Base-by-base conservation (phyloP, 2,888 invertebrate species). In the Anthoptus insignis region DNA sequence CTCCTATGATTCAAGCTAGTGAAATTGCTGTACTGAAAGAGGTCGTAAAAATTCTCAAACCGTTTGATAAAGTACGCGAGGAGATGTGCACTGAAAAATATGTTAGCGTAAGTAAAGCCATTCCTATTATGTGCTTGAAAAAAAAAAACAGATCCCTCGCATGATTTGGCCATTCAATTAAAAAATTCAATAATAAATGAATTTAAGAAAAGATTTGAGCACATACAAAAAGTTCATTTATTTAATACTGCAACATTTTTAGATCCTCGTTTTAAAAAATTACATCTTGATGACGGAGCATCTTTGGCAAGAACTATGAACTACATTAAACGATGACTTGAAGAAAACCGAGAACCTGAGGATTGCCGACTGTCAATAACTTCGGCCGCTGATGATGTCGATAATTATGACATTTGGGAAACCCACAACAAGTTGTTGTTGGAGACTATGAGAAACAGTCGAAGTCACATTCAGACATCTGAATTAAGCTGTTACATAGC, bases 31-130 rank as follows among this genome's bases (percentile, higher is more conserved):
- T 75, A 47, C 69, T 74, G 53, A 73, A 76, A 68, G 72, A 73
- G 59, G 27, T 27, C 27, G 27, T 27, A 27, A 27, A 27, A 27
- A 27, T 27, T 27, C 27, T 27, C 27, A 27, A 27, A 27, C 27
- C 27, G 2, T 72, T 81, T 65, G 73, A 76, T 72, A 69, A 71
- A 54, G 79, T 77, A 22, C 79, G 72, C 14, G 72, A 73, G 63
- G 78, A 81, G 70, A 74, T 79, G 66, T 74, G 74, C 49, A 72
- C 66, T 58, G 77, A 80, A 72, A 77, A 77, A 68, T 75, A 77
- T 71, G 72, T 78, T 2, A 76, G 71, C 49, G 64, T 64, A 42
- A 78, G 78, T 54, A 79, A 77, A 72, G 75, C 74, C 50, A 80
- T 80, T 66, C 77, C 80, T 7, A 68, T 79, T 29, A 71, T 68